Evolutionary conservation across 2,888 invertebrate species (phyloP), one percentile per base, ranked within the genome.

Genomic region (Pollenia labialis): DNA sequence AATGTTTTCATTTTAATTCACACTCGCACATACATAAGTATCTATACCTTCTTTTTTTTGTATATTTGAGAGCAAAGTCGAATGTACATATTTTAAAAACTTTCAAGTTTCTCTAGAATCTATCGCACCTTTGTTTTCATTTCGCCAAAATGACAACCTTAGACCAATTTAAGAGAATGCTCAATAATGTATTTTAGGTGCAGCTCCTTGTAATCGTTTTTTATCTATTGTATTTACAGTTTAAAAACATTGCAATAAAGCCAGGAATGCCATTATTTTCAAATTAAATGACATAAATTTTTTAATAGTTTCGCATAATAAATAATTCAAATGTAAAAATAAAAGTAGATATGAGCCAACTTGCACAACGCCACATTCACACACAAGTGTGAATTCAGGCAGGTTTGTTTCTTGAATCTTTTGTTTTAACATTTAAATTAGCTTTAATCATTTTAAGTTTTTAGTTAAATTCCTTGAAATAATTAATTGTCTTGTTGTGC

Each of bases 331-430:
- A 23, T 23, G 23, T 23, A 23, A 23, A 23, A 23, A 23, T 23
- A 2, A 23, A 32, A 32, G 4, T 32, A 6, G 32, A 32, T 32
- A 32, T 32, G 4, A 32, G 32, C 32, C 1, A 23, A 23, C 23
- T 23, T 23, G 23, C 23, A 32, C 32, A 32, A 32, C 32, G 4
- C 32, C 32, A 32, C 32, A 32, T 32, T 0, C n/a, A 52, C 52
- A 52, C n/a, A 16, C 9, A 62, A 16, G 58, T 23, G 32, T 32
- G 58, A 4, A 32, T 32, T 32, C 32, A 32, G 4, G 32, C 32
- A 32, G 32, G 81, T 64, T 14, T 80, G 83, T 80, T 54, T 69
- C 82, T 76, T 80, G 69, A 82, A 82, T 86, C 85, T 82, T 82
- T 80, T 71, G 82, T 82, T 80, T 46, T 11, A 6, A 46, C 14